Conservation (phyloP, 2,797 vertebrate species). For the Acridotheres tristis region DNA sequence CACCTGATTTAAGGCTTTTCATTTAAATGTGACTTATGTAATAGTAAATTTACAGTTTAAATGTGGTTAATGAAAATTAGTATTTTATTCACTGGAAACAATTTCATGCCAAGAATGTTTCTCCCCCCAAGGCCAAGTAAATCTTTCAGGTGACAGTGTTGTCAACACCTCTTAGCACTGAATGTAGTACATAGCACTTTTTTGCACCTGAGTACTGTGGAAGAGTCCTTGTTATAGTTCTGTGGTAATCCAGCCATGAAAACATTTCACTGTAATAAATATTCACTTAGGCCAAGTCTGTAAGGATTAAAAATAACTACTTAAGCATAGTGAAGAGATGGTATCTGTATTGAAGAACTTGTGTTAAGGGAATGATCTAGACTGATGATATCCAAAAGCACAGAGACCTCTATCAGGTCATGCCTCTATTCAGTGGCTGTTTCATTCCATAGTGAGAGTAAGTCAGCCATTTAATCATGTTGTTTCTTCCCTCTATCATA, state of each 20-base stretch:
- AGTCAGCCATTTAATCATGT: neutral
- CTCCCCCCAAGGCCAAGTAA: neutral
- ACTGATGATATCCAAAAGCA: neutral
- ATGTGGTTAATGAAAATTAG: constrained; percentile 25
- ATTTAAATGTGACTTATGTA: neutral
- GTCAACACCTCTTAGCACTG: neutral
- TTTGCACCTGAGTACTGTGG: neutral
- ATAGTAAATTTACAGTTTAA: constrained; percentile 10
- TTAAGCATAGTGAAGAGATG: neutral
- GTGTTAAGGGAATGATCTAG: neutral
- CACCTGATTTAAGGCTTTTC: constrained; percentile 34
- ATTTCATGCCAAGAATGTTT: constrained; percentile 16
- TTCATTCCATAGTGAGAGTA: neutral
- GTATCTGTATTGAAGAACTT: neutral
- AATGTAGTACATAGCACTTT: neutral
- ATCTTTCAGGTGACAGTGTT: neutral
- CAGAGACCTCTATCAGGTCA: neutral
- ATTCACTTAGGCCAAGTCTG: neutral
- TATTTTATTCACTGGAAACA: constrained; percentile 30
- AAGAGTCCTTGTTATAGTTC: neutral
- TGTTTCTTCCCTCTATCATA: neutral
- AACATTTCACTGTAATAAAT: neutral
- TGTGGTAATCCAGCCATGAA: neutral
- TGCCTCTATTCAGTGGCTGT: neutral
- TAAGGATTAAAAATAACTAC: neutral